These are phyloP conservation scores for Lithosia quadra DNA, from an alignment of 2,888 invertebrate species.

Conservation along the genomic window DNA sequence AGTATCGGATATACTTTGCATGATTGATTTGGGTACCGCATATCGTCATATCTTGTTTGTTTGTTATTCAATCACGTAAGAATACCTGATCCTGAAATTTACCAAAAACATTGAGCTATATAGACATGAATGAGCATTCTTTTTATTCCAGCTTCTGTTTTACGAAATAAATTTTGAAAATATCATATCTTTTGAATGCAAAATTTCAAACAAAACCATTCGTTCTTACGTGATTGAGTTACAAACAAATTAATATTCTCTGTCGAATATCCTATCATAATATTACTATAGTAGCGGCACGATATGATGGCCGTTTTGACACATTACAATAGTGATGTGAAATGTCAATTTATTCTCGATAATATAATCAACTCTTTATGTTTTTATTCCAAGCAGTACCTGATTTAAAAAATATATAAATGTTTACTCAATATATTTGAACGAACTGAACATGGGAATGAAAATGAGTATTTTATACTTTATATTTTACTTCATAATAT, in stretches of 20 bases:
- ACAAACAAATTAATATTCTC: neutral
- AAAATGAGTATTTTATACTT: too few relatives aligned
- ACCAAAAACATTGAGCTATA: neutral
- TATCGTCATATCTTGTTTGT: conserved; percentile 5
- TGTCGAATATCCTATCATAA: neutral
- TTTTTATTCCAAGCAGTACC: too few relatives aligned
- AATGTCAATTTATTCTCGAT: too few relatives aligned
- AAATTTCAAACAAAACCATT: neutral
- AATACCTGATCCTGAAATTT: neutral
- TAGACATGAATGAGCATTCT: neutral
- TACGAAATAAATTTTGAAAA: too few relatives aligned
- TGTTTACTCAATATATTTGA: too few relatives aligned
- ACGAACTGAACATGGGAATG: too few relatives aligned
- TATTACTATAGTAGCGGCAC: neutral
- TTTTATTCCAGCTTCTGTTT: neutral
- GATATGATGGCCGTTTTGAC: too few relatives aligned
- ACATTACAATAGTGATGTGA: too few relatives aligned
- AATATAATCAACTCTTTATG: too few relatives aligned
- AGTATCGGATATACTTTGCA: conserved; percentile 3
- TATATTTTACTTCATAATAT: too few relatives aligned
- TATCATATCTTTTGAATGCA: too few relatives aligned
- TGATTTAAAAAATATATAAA: too few relatives aligned
- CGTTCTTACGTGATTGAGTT: neutral
- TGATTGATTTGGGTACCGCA: conserved; percentile 12
- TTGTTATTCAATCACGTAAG: neutral